Evolutionary conservation across 2,888 invertebrate species (phyloP).

Genomic region (Isoperla grammatica): DNA sequence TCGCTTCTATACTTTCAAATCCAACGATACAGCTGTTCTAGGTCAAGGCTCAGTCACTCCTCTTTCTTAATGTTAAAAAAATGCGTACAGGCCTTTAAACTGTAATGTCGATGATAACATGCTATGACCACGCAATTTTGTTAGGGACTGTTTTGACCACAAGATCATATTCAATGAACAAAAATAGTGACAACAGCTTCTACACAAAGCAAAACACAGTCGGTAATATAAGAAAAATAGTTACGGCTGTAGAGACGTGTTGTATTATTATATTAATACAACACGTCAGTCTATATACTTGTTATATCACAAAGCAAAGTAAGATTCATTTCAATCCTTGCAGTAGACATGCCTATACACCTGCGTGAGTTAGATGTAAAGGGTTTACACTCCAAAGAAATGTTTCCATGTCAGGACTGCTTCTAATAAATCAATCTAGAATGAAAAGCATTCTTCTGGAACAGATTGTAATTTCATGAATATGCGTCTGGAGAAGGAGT

Average conservation of each 20-base stretch:
- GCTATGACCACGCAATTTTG: conserved; percentile 1
- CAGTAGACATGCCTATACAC: no score
- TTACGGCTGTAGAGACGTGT: background rate
- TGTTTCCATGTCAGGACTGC: no score
- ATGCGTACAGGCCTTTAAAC: background rate
- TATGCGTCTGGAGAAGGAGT: no score
- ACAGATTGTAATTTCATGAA: no score
- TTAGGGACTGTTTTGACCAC: background rate
- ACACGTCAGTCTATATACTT: no score
- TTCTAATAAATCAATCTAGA: no score
- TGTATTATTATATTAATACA: no score
- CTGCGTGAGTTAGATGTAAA: no score
- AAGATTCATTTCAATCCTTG: no score
- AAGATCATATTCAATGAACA: background rate
- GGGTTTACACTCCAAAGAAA: no score
- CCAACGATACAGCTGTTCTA: background rate
- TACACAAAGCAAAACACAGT: background rate
- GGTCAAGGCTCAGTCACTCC: background rate
- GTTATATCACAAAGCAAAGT: no score
- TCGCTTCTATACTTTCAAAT: background rate
- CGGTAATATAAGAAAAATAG: background rate
- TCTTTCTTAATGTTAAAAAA: background rate
- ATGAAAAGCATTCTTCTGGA: no score
- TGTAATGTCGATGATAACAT: conserved; percentile 2
- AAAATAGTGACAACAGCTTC: background rate